Evolutionary conservation across 2,113 vertebrate species (phyloP), one percentile per base, ranked within the genome.

Genomic region (Castor canadensis): DNA sequence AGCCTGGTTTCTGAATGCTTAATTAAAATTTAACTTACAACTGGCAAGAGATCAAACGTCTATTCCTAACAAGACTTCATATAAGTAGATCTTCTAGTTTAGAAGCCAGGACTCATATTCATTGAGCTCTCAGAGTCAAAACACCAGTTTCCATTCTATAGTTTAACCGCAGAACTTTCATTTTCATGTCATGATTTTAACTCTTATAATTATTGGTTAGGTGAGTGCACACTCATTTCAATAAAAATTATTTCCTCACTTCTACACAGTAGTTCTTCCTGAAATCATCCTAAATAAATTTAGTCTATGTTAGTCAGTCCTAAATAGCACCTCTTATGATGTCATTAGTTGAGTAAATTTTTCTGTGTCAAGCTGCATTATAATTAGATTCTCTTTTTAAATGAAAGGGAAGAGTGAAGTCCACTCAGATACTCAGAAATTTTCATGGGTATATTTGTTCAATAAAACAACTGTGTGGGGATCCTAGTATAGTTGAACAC

Each of bases 91-190:
- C 4, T 64, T 66, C 43, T 0, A 0, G 7, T 12, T 10, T 15
- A 8, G 28, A 81, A 11, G 1, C 8, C 6, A 89, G 49, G 8
- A 43, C 0, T 28, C 15, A 38, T 3, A 2, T 54, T 32, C 26
- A 26, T 0, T 0, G 6, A 45, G 15, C 0, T n/a, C 1, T 35
- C 45, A 58, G 35, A 69, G 56, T 3, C 10, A 62, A 58, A 82
- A 38, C 11, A 26, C 35, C 8, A 52, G 43, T 71, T 0, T 56
- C 30, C 7, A 28, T 22, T 26, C 2, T n/a, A 17, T 24, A 9
- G 22, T 62, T 71, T 52, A 11, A 32, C 38, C 35, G 22, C 5
- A 19, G 19, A 43, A 52, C 0, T 8, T 43, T 49, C 7, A 9
- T 47, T 80, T 71, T 6, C 10, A 38, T 87, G 60, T 40, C 38